phyloP scores from a whole-genome alignment of 2,797 vertebrate species.

The Pelobates cultripes region DNA sequence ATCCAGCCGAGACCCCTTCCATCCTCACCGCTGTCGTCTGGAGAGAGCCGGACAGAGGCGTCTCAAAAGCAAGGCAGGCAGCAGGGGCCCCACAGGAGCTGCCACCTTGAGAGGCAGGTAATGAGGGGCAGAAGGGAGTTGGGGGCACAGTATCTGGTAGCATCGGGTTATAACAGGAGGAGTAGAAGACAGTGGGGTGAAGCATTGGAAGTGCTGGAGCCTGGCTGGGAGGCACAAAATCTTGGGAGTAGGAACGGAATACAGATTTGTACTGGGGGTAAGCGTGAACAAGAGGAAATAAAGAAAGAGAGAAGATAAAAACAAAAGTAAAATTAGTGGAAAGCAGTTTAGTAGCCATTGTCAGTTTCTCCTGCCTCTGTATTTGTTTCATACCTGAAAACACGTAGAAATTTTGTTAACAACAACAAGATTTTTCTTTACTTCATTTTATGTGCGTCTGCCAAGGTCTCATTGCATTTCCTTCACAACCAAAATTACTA shows the following conservation, averaged over 20 bases:
- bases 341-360: slow-evolving; percentile 34
- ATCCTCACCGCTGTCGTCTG: slow-evolving; percentile 92
- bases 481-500: too few species aligned
- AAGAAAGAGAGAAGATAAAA: slow-evolving; percentile 63
- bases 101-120: slow-evolving; percentile 82
- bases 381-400: too few species aligned
- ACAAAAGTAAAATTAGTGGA: slow-evolving; percentile 71
- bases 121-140: slow-evolving; percentile 74
- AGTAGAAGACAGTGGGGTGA: slow-evolving; percentile 77
- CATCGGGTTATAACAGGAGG: slow-evolving; percentile 74
- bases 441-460: too few species aligned
- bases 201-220: slow-evolving; percentile 78
- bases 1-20: slow-evolving; percentile 5
- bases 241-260: slow-evolving; percentile 84
- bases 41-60: slow-evolving; percentile 91
- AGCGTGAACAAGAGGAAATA: not conserved
- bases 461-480: too few species aligned
- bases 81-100: slow-evolving; percentile 84
- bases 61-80: slow-evolving; percentile 91
- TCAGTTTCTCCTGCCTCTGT: too few species aligned
- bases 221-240: slow-evolving; percentile 77
- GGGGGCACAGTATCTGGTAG: slow-evolving; percentile 62
- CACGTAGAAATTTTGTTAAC: too few species aligned
- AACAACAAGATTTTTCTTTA: too few species aligned
- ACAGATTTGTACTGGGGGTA: slow-evolving; percentile 75